These are phyloP conservation scores for Diachasma alloeum DNA, from an alignment of 1,140 invertebrate genomes.

Conservation along the genomic window DNA sequence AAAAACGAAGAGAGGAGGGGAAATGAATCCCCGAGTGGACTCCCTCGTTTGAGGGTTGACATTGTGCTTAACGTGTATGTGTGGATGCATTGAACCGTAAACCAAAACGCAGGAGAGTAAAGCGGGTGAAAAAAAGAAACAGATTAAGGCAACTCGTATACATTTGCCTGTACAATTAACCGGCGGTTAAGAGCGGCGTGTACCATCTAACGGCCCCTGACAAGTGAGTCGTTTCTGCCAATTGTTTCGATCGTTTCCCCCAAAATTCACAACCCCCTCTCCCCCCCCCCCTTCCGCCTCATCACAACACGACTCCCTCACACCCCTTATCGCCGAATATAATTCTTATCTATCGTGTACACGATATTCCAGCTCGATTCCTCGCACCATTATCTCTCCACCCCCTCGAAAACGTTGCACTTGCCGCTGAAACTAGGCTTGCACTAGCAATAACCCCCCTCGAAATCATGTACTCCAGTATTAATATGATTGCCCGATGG, in stretches of 20 bases:
- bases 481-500: constrained; percentile 10
- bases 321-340: not conserved
- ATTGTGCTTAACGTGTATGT: constrained; percentile 6
- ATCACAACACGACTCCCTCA: not conserved
- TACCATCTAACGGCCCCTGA: constrained; percentile 25
- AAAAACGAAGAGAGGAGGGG: not conserved
- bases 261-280: not conserved
- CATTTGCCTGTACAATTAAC: not conserved
- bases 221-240: constrained; percentile 19
- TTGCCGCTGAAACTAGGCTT: constrained; percentile 1
- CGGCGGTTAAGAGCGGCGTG: not conserved
- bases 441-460: constrained; percentile 18
- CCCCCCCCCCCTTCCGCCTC: constrained; percentile 16
- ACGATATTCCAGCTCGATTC: not conserved
- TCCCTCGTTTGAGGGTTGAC: constrained; percentile 34
- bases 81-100: not conserved
- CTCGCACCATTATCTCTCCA: constrained; percentile 7
- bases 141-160: not conserved
- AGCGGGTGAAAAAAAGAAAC: not conserved
- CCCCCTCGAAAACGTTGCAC: not conserved
- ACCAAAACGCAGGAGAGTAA: not conserved
- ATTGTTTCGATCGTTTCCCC: not conserved
- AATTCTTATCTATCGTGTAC: not conserved
- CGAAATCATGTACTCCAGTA: constrained; percentile 14
- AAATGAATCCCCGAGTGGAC: constrained; percentile 21